Evolutionary conservation across 2,797 vertebrate species (phyloP).

Genomic region (Galagoides demidoff): DNA sequence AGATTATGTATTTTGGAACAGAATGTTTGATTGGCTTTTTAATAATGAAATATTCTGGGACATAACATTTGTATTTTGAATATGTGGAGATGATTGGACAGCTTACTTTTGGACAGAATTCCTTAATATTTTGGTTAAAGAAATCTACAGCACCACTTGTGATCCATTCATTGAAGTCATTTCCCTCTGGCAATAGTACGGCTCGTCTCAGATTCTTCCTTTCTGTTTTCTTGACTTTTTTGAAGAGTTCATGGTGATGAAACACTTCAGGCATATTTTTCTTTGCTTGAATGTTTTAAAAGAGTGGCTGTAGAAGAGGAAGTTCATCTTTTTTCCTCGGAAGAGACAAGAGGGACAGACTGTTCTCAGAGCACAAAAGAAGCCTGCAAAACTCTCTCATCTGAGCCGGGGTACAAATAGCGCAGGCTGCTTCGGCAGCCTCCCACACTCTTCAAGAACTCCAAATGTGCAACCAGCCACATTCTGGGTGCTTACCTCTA

Average conservation of each 20-base stretch:
- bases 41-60: constrained; percentile 93
- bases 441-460: not conserved
- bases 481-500: not conserved
- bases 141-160: constrained; percentile 94
- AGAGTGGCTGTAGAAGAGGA: constrained; percentile 87
- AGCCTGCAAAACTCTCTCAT: not conserved
- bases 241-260: constrained; percentile 92
- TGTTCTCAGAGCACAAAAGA: not conserved
- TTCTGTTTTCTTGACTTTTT: constrained; percentile 92
- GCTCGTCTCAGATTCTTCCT: constrained; percentile 92
- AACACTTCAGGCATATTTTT: constrained; percentile 94
- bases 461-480: not conserved
- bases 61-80: constrained; percentile 93
- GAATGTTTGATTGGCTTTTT: constrained; percentile 94
- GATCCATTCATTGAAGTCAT: constrained; percentile 94
- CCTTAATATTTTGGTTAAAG: constrained; percentile 93
- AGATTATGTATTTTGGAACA: constrained; percentile 91
- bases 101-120: constrained; percentile 92
- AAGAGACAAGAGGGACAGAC: not conserved
- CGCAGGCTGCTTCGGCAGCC: no score
- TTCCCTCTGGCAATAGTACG: constrained; percentile 91
- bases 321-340: not conserved
- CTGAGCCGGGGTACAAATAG: not conserved
- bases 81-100: constrained; percentile 92
- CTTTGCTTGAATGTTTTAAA: constrained; percentile 94